Evolutionary conservation across 2,113 vertebrate species (phyloP).

Genomic region (Xiphophorus couchianus): DNA sequence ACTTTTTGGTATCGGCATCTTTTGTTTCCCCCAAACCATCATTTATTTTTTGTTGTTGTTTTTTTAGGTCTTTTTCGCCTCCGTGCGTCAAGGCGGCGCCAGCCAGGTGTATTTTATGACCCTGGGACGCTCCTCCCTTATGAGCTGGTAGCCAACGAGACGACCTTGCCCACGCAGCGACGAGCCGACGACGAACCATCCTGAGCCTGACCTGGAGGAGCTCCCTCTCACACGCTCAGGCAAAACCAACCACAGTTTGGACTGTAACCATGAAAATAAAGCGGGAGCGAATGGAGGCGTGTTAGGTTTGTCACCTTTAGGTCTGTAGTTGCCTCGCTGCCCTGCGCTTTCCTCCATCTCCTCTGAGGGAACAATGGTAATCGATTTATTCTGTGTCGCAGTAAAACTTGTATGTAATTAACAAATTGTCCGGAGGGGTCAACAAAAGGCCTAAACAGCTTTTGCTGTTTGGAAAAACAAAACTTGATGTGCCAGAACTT

Average conservation of each 20-base stretch:
- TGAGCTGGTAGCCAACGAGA: slow-evolving; percentile 74
- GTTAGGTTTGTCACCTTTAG: background rate
- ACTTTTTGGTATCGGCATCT: background rate
- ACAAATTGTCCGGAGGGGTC: slow-evolving; percentile 18
- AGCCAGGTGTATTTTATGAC: slow-evolving; percentile 83
- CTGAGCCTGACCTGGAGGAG: slow-evolving; percentile 30
- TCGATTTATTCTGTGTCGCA: slow-evolving; percentile 61
- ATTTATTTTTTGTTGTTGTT: background rate
- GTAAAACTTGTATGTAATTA: slow-evolving; percentile 52
- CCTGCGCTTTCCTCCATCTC: slow-evolving; percentile 11
- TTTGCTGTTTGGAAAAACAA: slow-evolving; percentile 12
- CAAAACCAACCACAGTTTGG: slow-evolving; percentile 40
- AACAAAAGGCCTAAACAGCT: background rate
- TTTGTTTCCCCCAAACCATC: no score
- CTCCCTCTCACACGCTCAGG: slow-evolving; percentile 17
- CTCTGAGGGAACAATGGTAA: slow-evolving; percentile 19
- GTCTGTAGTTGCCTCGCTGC: slow-evolving; percentile 11
- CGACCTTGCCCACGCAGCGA: background rate
- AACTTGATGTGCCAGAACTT: slow-evolving; percentile 20
- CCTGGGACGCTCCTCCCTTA: slow-evolving; percentile 77
- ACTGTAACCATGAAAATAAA: slow-evolving; percentile 45
- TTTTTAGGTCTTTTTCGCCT: slow-evolving; percentile 78
- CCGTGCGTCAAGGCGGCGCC: slow-evolving; percentile 75
- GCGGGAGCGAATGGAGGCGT: background rate
- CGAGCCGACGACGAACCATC: slow-evolving; percentile 37